Conservation (phyloP, 1,140 invertebrate species). For the Drosophila dunni region DNA sequence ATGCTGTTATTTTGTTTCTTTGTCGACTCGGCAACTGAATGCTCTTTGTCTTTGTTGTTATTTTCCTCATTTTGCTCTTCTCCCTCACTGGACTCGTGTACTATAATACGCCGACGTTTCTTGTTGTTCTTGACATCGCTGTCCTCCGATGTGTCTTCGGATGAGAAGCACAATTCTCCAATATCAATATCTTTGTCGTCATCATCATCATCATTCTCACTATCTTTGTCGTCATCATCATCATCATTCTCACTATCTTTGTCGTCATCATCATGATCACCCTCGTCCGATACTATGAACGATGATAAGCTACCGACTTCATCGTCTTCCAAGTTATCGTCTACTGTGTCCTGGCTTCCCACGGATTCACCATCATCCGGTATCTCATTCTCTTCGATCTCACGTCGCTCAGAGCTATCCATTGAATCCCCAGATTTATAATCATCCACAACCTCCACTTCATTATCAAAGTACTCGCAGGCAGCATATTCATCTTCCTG, state of each 20-base stretch:
- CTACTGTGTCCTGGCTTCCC: constrained; percentile 71
- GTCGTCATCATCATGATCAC: constrained; percentile 2
- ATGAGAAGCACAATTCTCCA: constrained; percentile 47
- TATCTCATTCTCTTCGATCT: constrained; percentile 69
- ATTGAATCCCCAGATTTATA: constrained; percentile 79
- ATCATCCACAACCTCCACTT: constrained; percentile 51
- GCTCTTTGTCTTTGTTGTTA: background rate
- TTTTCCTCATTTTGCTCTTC: constrained; percentile 2
- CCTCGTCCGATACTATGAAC: too few relatives aligned
- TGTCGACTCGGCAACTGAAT: background rate
- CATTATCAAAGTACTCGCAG: constrained; percentile 56
- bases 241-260: constrained; percentile 1
- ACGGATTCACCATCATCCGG: constrained; percentile 68
- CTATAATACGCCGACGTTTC: constrained; percentile 57
- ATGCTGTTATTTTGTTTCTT: background rate
- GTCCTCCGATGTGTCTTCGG: constrained; percentile 28
- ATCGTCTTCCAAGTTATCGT: constrained; percentile 29
- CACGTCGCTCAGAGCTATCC: constrained; percentile 53
- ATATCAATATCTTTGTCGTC: constrained; percentile 25
- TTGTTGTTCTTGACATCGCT: background rate
- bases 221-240: background rate
- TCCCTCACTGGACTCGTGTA: constrained; percentile 42
- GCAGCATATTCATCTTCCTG: constrained; percentile 3
- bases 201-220: constrained; percentile 36
- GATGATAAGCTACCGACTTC: constrained; percentile 5